Base-by-base conservation (phyloP, 2,113 vertebrate species). In the Meleagris gallopavo region DNA sequence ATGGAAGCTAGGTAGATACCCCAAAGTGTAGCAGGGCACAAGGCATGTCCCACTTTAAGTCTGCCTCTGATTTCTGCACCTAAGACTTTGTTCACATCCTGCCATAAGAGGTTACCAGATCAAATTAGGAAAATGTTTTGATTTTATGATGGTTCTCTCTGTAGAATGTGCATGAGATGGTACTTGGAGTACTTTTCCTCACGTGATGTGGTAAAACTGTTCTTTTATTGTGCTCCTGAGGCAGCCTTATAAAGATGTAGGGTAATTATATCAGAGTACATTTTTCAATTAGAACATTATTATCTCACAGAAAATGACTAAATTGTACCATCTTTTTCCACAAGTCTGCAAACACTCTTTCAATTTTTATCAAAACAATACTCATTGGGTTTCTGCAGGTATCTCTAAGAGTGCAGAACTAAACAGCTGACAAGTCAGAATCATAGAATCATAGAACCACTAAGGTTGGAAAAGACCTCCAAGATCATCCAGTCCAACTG, bases 201-300 rank as follows among this genome's bases (percentile, higher is more conserved):
- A 89, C 13, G 15, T 1, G 15, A 29, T n/a, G 19, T 0, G 0
- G 27, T 79, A 72, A 79, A 89, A 92, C 90, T 76, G 15, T 29
- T 90, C 66, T 87, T 89, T 71, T 61, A 86, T n/a, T 52, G 30
- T 4, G 4, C 74, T 93, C 61, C 77, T 66, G 83, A 86, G 83
- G 62, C 46, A 84, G 36, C 24, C n/a, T 58, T 36, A 62, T 58
- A 62, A 92, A 79, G 62, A 66, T 13, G 54, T 32, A 54, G 73
- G 45, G 43, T 89, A 95, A 95, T 93, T 88, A 57, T 57, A 66
- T 57, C 77, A 90, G 45, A 70, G 62, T 62, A 66, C 45, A 57
- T 79, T 92, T 97, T 93, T 91, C 89, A 90, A 84, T 93, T 93
- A 90, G 88, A 75, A 73, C 7, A 69, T 87, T 48, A 90, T 64